Evolutionary conservation across 2,888 invertebrate genomes (phyloP).

Genomic region (Frankliniella intonsa): DNA sequence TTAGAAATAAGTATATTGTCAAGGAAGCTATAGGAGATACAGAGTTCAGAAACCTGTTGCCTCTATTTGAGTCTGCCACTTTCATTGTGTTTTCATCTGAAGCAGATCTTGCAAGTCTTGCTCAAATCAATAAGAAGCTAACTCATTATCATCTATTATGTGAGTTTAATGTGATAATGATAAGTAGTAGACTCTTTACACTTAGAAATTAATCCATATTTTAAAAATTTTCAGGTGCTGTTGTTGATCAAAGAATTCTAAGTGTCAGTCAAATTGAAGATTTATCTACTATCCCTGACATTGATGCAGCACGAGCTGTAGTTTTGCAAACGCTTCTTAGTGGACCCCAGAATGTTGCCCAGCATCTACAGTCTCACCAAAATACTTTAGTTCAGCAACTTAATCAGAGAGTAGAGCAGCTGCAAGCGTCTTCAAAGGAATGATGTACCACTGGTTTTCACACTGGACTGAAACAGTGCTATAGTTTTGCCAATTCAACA

Average conservation of each 20-base stretch:
- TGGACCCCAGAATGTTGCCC: constrained; percentile 60
- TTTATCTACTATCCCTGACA: constrained; percentile 60
- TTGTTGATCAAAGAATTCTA: constrained; percentile 64
- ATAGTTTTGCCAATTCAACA: too few species aligned
- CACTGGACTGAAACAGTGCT: too few species aligned
- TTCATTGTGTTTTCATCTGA: constrained; percentile 67
- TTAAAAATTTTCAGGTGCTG: constrained; percentile 56
- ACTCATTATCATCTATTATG: constrained; percentile 69
- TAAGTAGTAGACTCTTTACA: background rate
- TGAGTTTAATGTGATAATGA: constrained; percentile 41
- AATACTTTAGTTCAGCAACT: constrained; percentile 62
- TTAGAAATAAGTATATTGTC: constrained; percentile 62
- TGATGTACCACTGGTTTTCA: too few species aligned
- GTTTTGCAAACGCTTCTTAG: constrained; percentile 65
- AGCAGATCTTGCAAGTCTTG: constrained; percentile 55
- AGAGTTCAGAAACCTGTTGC: constrained; percentile 61
- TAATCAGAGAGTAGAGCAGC: constrained; percentile 45
- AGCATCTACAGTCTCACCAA: constrained; percentile 64
- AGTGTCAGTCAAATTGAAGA: constrained; percentile 64
- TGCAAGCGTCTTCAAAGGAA: background rate
- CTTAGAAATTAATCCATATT: constrained; percentile 37
- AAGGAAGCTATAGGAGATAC: constrained; percentile 62
- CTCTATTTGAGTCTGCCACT: constrained; percentile 60
- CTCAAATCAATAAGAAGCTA: constrained; percentile 63
- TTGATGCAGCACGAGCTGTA: constrained; percentile 61